Conservation (phyloP, 2,888 invertebrate genomes). For the Hololepta plana region DNA sequence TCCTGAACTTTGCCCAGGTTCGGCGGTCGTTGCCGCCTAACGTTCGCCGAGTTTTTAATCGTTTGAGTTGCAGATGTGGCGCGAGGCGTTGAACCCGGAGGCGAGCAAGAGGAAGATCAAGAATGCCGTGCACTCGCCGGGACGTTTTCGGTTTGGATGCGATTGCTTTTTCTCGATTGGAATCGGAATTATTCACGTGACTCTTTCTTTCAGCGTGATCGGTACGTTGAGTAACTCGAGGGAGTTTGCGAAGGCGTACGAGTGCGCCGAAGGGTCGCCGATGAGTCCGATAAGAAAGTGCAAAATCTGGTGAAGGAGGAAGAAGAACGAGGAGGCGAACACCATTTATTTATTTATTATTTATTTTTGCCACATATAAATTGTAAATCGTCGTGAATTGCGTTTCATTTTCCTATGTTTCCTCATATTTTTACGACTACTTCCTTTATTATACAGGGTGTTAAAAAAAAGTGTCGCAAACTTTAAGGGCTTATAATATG, state of each 20-base stretch:
- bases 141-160: slow-evolving; percentile 49
- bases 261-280: slow-evolving; percentile 49
- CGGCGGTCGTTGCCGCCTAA: too few species aligned
- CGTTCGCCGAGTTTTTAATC: too few species aligned
- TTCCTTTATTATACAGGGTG: too few species aligned
- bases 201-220: slow-evolving; percentile 33
- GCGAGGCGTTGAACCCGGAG: slow-evolving; percentile 65
- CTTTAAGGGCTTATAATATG: too few species aligned
- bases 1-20: slow-evolving; percentile 91
- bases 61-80: too few species aligned
- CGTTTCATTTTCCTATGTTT: too few species aligned
- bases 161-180: slow-evolving; percentile 67
- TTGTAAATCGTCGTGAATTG: too few species aligned
- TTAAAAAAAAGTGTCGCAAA: too few species aligned
- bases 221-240: slow-evolving; percentile 61
- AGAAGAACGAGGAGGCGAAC: too few species aligned
- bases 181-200: neutral
- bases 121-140: slow-evolving; percentile 71
- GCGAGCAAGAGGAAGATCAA: slow-evolving; percentile 62
- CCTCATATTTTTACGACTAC: too few species aligned
- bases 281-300: slow-evolving; percentile 70
- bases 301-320: slow-evolving; percentile 57
- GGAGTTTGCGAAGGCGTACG: slow-evolving; percentile 56
- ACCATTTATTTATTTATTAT: too few species aligned
- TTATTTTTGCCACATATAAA: too few species aligned